Evolutionary conservation across 2,888 invertebrate species (phyloP).

Genomic region (Scaptomyza polygonia): DNA sequence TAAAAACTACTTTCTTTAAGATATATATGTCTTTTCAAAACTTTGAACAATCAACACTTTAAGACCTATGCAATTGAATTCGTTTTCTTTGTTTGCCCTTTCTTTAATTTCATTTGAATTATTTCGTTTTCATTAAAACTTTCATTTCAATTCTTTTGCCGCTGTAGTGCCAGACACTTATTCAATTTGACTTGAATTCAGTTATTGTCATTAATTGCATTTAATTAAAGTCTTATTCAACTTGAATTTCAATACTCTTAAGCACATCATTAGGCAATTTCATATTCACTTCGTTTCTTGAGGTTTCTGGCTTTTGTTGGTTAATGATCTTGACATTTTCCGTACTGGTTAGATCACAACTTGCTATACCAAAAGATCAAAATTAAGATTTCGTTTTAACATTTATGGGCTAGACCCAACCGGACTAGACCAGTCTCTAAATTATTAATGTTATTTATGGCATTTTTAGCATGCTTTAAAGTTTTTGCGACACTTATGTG

Average conservation of each 20-base stretch:
- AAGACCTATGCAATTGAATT: conserved; percentile 1
- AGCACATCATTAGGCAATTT: neutral
- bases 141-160: neutral
- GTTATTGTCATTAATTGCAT: neutral
- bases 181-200: conserved; percentile 1
- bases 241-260: neutral
- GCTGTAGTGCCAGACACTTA: neutral
- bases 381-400: conserved; percentile 33
- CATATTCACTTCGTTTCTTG: conserved; percentile 2
- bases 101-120: neutral
- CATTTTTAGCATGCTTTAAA: conserved; percentile 21
- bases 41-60: neutral
- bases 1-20: conserved; percentile 33
- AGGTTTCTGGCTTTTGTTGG: conserved; percentile 16
- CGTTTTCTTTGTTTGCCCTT: neutral
- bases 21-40: neutral
- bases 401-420: conserved; percentile 14
- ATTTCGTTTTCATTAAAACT: neutral
- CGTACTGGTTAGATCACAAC: conserved; percentile 60
- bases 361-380: conserved; percentile 49
- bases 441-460: conserved; percentile 56
- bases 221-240: neutral
- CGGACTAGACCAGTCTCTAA: conserved; percentile 48
- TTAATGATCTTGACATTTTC: conserved; percentile 71
- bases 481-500: neutral